A percentile compares a stretch with the other conserved stretches of the same genome.
Evolutionary conservation across 2,888 invertebrate species (phyloP).

Genomic region (Diabrotica balteata): DNA sequence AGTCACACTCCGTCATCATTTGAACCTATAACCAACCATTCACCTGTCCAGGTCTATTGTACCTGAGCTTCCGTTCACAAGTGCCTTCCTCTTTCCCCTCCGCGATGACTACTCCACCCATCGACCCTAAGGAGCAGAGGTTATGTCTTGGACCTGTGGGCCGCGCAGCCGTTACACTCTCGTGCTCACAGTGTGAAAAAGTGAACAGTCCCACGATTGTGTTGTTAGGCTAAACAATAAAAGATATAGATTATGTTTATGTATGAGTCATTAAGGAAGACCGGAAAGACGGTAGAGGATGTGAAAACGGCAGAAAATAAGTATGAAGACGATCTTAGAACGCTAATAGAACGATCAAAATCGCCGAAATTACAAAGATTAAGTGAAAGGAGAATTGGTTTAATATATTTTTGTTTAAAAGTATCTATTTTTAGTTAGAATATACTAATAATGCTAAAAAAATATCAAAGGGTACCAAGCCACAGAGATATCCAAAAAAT

Average conservation of each 20-base stretch:
- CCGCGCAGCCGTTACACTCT: slow-evolving; percentile 49
- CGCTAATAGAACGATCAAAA: slow-evolving; percentile 16
- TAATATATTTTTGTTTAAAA: too few species aligned
- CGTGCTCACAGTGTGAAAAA: slow-evolving; percentile 52
- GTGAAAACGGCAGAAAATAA: slow-evolving; percentile 34
- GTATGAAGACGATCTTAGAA: slow-evolving; percentile 28
- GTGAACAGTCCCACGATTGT: slow-evolving; percentile 49
- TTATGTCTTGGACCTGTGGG: slow-evolving; percentile 27
- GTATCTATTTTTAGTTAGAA: too few species aligned
- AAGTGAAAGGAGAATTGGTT: too few species aligned
- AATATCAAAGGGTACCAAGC: too few species aligned
- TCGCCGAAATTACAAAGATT: too few species aligned
- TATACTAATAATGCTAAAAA: too few species aligned
- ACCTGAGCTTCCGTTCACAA: slow-evolving; percentile 54
- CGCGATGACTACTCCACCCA: slow-evolving; percentile 23
- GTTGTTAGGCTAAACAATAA: slow-evolving; percentile 42
- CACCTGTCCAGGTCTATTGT: slow-evolving; percentile 52
- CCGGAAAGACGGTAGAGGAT: slow-evolving; percentile 38
- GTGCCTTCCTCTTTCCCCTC: slow-evolving; percentile 35
- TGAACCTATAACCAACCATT: slow-evolving; percentile 44
- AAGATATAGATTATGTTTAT: slow-evolving; percentile 51
- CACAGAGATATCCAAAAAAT: too few species aligned
- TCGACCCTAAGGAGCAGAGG: slow-evolving; percentile 47
- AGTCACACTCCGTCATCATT: slow-evolving; percentile 20
- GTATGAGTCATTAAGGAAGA: slow-evolving; percentile 50